Base-by-base conservation (phyloP, 2,888 invertebrate genomes). In the Cryptops parisi region DNA sequence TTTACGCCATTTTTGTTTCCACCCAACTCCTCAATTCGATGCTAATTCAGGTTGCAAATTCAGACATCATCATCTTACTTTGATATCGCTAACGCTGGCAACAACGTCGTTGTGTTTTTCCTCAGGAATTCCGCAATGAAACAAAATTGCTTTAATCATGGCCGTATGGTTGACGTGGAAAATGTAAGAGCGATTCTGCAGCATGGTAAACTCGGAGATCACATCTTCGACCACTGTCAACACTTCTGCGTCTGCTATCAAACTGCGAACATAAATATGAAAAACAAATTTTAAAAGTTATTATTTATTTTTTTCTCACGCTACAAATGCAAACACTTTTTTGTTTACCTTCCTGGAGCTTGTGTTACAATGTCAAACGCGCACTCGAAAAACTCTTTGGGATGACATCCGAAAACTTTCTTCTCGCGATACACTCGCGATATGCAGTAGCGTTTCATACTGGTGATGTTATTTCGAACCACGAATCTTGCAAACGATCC, bases 321-420 rank as follows among this genome's bases (percentile, higher is more conserved):
- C 9, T 33, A 33, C 9, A 12, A 33, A 33, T 33, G n/a, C 38
- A 33, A n/a, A 33, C n/a, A 15, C 19, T 41, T 17, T 21, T 41
- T 41, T 17, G 47, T 56, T 62, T 56, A 64, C 64, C 61, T 62
- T 43, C 60, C 58, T 15, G 62, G 59, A 23, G 74, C 78, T 2
- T 87, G 80, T 3, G 84, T 82, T 26, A 94, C 82, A 55, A 96
- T 86, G 68, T 96, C 96, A 68, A 93, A 93, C 1, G 88, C 87
- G 68, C 90, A 90, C 68, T 93, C 91, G 54, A 82, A 80, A 19
- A 86, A 76, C 70, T 94, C 91, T 57, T 82, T 77, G 0, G 96
- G 96, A 70, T 91, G 89, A 62, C 84, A 82, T 1, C 88, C 87
- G 57, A 68, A 68, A 5, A 72, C 69, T 61, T 72, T 64, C 60